A percentile compares a stretch with the other conserved stretches of the same genome.
Conservation (phyloP, 1,140 invertebrate genomes). For the Sitobion miscanthi region DNA sequence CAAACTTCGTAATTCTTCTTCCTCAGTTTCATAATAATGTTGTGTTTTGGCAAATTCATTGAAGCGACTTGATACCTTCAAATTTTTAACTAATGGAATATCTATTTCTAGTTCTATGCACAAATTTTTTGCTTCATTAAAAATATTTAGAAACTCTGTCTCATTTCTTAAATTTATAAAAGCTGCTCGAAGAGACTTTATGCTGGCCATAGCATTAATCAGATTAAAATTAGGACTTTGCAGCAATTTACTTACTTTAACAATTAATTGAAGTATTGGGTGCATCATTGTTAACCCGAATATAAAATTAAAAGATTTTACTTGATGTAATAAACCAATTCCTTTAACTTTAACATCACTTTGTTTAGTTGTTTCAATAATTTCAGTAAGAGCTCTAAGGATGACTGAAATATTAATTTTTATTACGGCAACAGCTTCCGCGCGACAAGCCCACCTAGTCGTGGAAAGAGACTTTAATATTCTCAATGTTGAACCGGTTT, state of each 20-base stretch:
- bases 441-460: constrained; percentile 57
- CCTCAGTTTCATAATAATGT: constrained; percentile 30
- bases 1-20: constrained; percentile 54
- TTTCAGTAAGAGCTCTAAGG: constrained; percentile 45
- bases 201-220: constrained; percentile 52
- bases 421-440: constrained; percentile 56
- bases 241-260: constrained; percentile 58
- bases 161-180: constrained; percentile 54
- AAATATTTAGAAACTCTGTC: constrained; percentile 54
- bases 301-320: constrained; percentile 58
- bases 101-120: constrained; percentile 53
- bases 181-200: constrained; percentile 53
- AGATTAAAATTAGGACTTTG: constrained; percentile 56
- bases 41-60: constrained; percentile 6
- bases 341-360: constrained; percentile 53
- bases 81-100: constrained; percentile 57
- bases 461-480: constrained; percentile 56
- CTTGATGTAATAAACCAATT: constrained; percentile 57
- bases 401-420: constrained; percentile 49
- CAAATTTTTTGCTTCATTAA: constrained; percentile 29
- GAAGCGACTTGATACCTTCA: constrained; percentile 49
- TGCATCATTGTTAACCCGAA: constrained; percentile 56
- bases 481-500: constrained; percentile 52
- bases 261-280: constrained; percentile 57
- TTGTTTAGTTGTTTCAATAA: constrained; percentile 32